Conservation (phyloP, 2,888 invertebrate genomes). For the Cabera pusaria region DNA sequence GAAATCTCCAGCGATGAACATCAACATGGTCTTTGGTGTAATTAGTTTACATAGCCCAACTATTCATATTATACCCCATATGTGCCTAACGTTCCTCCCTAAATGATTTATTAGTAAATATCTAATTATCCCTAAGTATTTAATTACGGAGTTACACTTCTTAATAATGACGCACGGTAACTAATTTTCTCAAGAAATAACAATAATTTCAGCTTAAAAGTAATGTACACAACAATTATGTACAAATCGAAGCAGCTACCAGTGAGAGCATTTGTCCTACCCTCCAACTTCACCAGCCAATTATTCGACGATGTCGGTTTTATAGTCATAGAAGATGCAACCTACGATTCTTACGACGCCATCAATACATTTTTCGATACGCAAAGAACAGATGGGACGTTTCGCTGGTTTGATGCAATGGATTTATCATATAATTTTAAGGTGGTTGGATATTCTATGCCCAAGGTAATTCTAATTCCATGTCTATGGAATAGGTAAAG, state of each 20-base stretch:
- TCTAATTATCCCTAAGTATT: no score
- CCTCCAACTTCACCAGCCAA: slow-evolving; percentile 47
- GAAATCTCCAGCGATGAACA: no score
- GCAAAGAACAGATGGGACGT: slow-evolving; percentile 49
- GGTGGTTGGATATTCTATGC: slow-evolving; percentile 53
- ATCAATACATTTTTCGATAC: slow-evolving; percentile 32
- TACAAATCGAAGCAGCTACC: slow-evolving; percentile 36
- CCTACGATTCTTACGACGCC: slow-evolving; percentile 34
- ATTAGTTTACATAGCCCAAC: no score
- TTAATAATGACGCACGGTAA: no score
- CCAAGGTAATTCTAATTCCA: slow-evolving; percentile 45
- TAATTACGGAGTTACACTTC: no score
- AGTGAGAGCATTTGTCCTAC: slow-evolving; percentile 48
- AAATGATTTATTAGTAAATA: no score
- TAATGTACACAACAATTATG: slow-evolving; percentile 45
- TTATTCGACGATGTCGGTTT: slow-evolving; percentile 60
- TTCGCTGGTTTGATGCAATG: slow-evolving; percentile 48
- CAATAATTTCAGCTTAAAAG: slow-evolving; percentile 57
- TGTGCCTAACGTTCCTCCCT: no score
- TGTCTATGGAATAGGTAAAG: no score
- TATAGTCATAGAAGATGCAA: slow-evolving; percentile 41
- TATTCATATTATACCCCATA: no score
- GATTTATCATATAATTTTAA: slow-evolving; percentile 33
- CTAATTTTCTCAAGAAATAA: no score
- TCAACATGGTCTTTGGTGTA: no score